Evolutionary conservation across 2,888 invertebrate species (phyloP).

Genomic region (Clitarchus hookeri): DNA sequence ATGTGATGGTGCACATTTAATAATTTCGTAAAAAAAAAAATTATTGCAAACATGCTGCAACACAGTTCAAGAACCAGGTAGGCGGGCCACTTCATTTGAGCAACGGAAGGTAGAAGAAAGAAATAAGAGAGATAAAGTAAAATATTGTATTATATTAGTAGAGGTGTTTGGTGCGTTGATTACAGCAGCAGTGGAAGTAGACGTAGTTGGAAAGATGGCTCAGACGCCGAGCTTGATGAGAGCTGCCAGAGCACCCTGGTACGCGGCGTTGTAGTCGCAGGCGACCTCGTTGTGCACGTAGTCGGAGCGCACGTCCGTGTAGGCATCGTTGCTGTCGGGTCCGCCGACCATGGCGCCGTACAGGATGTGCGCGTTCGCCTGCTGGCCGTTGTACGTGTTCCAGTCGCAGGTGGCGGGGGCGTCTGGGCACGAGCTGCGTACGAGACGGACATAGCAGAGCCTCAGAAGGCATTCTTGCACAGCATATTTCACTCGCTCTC

Average conservation of each 20-base stretch:
- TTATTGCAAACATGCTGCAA: too few relatives aligned
- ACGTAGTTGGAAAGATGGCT: background rate
- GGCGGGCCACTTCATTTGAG: too few relatives aligned
- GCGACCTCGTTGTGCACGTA: slow-evolving; percentile 47
- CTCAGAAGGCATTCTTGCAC: slow-evolving; percentile 29
- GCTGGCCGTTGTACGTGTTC: slow-evolving; percentile 42
- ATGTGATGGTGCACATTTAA: too few relatives aligned
- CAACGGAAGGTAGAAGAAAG: too few relatives aligned
- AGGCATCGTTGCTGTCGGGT: slow-evolving; percentile 46
- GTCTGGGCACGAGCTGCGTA: slow-evolving; percentile 48
- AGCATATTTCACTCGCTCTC: slow-evolving; percentile 39
- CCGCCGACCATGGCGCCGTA: slow-evolving; percentile 49
- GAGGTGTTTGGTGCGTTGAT: too few relatives aligned
- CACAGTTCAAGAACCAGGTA: too few relatives aligned
- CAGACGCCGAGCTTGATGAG: slow-evolving; percentile 28
- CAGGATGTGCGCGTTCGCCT: slow-evolving; percentile 46
- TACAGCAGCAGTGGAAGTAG: too few relatives aligned
- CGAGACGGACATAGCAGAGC: slow-evolving; percentile 22
- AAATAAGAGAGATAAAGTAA: too few relatives aligned
- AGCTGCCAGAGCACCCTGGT: slow-evolving; percentile 45
- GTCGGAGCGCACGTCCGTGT: slow-evolving; percentile 46
- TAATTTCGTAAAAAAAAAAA: too few relatives aligned
- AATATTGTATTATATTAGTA: too few relatives aligned
- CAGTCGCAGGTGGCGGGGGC: slow-evolving; percentile 46
- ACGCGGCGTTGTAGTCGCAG: slow-evolving; percentile 47